A percentile compares a stretch with the other conserved stretches of the same genome.
Evolutionary conservation across 2,888 invertebrate genomes (phyloP).

Genomic region (Cotesia congregata): DNA sequence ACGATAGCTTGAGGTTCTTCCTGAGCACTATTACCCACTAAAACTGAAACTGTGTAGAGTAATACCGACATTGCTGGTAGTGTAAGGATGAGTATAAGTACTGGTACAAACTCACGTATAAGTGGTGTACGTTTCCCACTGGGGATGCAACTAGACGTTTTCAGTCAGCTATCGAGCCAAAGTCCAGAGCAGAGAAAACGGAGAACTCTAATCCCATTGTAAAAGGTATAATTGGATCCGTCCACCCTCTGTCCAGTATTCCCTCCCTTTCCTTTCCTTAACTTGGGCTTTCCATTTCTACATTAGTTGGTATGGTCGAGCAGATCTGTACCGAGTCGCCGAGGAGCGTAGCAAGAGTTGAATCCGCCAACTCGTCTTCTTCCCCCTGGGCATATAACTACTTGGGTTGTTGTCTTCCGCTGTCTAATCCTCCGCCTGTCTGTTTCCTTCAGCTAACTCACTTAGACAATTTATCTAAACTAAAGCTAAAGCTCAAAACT

Average conservation of each 20-base stretch:
- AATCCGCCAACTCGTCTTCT: slow-evolving; percentile 28
- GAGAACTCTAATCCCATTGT: slow-evolving; percentile 57
- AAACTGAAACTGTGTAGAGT: slow-evolving; percentile 10
- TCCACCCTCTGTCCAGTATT: slow-evolving; percentile 54
- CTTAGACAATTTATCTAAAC: slow-evolving; percentile 29
- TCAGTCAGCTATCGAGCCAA: not conserved
- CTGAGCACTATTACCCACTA: not conserved
- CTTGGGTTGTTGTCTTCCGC: slow-evolving; percentile 22
- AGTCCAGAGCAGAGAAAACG: slow-evolving; percentile 20
- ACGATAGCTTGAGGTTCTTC: not conserved
- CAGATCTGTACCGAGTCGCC: slow-evolving; percentile 19
- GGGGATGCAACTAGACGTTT: slow-evolving; percentile 30
- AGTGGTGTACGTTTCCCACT: slow-evolving; percentile 27
- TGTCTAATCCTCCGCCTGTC: slow-evolving; percentile 33
- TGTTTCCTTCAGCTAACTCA: slow-evolving; percentile 28
- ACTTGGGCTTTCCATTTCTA: slow-evolving; percentile 46
- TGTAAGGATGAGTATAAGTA: not conserved
- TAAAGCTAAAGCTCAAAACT: not conserved
- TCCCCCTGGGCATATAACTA: slow-evolving; percentile 28
- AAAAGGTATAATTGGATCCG: slow-evolving; percentile 59
- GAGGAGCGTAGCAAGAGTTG: slow-evolving; percentile 24
- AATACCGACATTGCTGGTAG: not conserved
- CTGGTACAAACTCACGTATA: not conserved
- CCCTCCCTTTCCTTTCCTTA: slow-evolving; percentile 24
- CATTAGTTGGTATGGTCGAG: slow-evolving; percentile 13